Conservation (phyloP, 2,797 vertebrate genomes). For the Monodelphis domestica region DNA sequence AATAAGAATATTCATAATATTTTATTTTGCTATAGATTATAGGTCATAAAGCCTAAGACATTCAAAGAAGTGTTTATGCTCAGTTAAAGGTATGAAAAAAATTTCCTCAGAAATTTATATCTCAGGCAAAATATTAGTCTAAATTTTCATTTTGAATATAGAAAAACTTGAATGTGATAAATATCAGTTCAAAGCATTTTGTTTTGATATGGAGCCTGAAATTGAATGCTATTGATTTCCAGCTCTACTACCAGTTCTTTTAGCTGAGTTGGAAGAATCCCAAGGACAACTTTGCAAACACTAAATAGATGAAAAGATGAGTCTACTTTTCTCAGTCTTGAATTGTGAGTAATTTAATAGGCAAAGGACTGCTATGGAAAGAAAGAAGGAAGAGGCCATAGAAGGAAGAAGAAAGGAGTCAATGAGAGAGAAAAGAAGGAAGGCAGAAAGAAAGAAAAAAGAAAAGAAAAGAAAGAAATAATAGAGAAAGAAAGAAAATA, state of each 20-base stretch:
- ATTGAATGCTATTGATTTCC: constrained; percentile 51
- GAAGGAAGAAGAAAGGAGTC: not conserved
- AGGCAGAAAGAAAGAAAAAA: no score
- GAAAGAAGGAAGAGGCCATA: not conserved
- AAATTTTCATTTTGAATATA: constrained; percentile 53
- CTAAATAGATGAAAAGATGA: not conserved
- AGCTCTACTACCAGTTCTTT: constrained; percentile 25
- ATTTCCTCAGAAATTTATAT: not conserved
- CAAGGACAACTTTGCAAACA: not conserved
- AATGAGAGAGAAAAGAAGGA: not conserved
- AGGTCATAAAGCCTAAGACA: constrained; percentile 28
- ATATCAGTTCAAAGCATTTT: not conserved
- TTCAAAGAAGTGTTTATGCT: constrained; percentile 16
- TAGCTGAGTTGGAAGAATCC: constrained; percentile 9
- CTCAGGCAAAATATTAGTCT: constrained; percentile 8
- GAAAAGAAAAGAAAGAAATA: no score
- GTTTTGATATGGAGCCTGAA: constrained; percentile 37
- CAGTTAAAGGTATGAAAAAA: not conserved
- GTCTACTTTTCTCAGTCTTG: not conserved
- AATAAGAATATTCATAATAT: constrained; percentile 39
- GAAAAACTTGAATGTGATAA: constrained; percentile 37
- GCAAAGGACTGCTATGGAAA: not conserved
- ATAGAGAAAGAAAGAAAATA: not conserved
- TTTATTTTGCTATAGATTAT: constrained; percentile 1
- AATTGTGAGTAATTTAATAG: not conserved